These are phyloP conservation scores for Arbacia lixula DNA, from an alignment of 53 echinoderm and acorn worm genomes.

Conservation along the genomic window DNA sequence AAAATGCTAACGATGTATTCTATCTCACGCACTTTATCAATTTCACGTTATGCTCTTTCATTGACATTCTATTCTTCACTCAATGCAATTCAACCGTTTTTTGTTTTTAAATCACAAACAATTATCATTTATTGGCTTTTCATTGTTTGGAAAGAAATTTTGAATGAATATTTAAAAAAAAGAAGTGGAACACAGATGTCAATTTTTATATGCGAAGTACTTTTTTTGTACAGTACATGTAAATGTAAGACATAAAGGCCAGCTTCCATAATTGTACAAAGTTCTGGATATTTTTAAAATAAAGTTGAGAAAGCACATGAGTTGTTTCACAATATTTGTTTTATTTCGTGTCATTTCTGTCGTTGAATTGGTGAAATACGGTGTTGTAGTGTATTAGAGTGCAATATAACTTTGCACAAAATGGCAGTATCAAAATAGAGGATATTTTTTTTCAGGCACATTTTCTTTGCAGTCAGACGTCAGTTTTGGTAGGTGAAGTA, in stretches of 20 bases:
- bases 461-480: too few species aligned
- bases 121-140: background rate
- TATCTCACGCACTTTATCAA: too few species aligned
- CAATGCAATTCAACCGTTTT: constrained; percentile 12
- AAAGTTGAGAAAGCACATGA: constrained; percentile 66
- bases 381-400: too few species aligned
- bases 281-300: constrained; percentile 85
- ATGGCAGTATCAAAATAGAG: too few species aligned
- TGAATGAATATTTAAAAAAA: constrained; percentile 35
- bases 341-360: background rate
- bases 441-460: too few species aligned
- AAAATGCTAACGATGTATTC: too few species aligned
- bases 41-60: too few species aligned
- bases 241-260: constrained; percentile 52
- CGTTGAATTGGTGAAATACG: too few species aligned
- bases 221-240: constrained; percentile 65
- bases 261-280: constrained; percentile 76
- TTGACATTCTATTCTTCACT: background rate
- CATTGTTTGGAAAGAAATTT: constrained; percentile 18
- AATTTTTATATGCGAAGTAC: constrained; percentile 62
- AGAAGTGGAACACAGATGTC: constrained; percentile 32
- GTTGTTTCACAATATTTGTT: background rate
- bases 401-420: too few species aligned
- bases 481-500: too few species aligned
- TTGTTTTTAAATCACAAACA: background rate